Evolutionary conservation across 2,113 vertebrate genomes (phyloP).

Genomic region (Kryptolebias marmoratus): DNA sequence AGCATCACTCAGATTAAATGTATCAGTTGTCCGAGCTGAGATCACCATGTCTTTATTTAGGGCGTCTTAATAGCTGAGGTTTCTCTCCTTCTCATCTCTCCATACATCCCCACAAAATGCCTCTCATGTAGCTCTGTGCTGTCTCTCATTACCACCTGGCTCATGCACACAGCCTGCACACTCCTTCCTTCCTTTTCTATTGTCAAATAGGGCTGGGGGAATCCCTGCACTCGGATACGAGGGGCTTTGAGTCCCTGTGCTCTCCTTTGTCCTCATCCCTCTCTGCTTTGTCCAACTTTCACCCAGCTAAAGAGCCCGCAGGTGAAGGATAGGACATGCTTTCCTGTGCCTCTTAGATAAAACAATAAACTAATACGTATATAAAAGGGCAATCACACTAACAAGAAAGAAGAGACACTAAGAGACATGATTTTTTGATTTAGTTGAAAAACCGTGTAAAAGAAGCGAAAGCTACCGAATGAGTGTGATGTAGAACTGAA

Average conservation of each 20-base stretch:
- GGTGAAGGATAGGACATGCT: slow-evolving; percentile 70
- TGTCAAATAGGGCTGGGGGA: slow-evolving; percentile 73
- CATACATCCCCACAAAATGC: neutral
- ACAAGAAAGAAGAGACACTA: neutral
- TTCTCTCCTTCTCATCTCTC: slow-evolving; percentile 13
- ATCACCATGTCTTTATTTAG: neutral
- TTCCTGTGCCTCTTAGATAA: slow-evolving; percentile 36
- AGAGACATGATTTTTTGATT: neutral
- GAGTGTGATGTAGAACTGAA: slow-evolving; percentile 3
- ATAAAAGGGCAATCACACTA: neutral
- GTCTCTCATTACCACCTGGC: slow-evolving; percentile 54
- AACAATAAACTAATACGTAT: neutral
- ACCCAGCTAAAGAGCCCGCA: slow-evolving; percentile 48
- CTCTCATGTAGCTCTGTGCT: slow-evolving; percentile 38
- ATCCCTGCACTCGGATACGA: slow-evolving; percentile 73
- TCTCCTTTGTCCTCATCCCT: slow-evolving; percentile 52
- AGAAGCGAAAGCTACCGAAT: neutral
- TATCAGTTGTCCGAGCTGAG: neutral
- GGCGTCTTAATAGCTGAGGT: slow-evolving; percentile 17
- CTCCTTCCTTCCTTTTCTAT: slow-evolving; percentile 80
- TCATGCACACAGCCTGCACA: slow-evolving; percentile 48
- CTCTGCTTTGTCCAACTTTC: slow-evolving; percentile 30
- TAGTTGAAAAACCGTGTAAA: neutral
- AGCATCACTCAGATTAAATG: neutral
- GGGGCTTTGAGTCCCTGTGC: slow-evolving; percentile 47